Evolutionary conservation across 2,797 vertebrate species (phyloP).

Genomic region (Helarctos malayanus): DNA sequence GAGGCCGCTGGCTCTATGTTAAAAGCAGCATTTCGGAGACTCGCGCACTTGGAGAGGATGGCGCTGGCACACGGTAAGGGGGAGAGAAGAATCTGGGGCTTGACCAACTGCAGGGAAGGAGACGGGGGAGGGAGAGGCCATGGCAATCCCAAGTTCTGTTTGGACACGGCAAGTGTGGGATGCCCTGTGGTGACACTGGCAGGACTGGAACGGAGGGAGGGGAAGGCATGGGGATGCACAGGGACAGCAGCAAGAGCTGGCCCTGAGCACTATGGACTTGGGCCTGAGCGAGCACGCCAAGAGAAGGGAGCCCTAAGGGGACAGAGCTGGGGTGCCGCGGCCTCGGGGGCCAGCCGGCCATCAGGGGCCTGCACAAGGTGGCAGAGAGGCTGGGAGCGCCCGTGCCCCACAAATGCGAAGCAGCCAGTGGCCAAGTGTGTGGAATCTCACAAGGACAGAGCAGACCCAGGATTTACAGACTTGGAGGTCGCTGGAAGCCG

Average conservation of each 20-base stretch:
- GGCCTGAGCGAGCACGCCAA: too few species aligned
- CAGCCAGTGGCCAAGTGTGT: background rate
- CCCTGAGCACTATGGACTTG: too few species aligned
- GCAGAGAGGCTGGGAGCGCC: background rate
- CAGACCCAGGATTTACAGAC: background rate
- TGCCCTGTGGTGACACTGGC: background rate
- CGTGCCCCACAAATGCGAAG: background rate
- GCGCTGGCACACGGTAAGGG: rapidly evolving
- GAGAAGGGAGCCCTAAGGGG: background rate
- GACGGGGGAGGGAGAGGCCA: background rate
- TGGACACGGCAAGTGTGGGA: background rate
- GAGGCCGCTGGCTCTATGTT: background rate
- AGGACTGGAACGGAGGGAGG: background rate
- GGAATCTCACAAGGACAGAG: background rate
- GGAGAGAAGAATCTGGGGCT: background rate
- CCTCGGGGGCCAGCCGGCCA: too few species aligned
- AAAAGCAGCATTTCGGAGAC: background rate
- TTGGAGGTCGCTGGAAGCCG: background rate
- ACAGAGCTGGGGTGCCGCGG: background rate
- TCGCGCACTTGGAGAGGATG: background rate
- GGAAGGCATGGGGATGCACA: background rate
- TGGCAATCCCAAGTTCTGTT: background rate
- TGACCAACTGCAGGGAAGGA: background rate
- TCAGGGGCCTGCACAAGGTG: background rate
- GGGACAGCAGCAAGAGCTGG: too few species aligned